phyloP scores from a whole-genome alignment of 1,140 invertebrate species.

The Ctenoplectra terminalis region DNA sequence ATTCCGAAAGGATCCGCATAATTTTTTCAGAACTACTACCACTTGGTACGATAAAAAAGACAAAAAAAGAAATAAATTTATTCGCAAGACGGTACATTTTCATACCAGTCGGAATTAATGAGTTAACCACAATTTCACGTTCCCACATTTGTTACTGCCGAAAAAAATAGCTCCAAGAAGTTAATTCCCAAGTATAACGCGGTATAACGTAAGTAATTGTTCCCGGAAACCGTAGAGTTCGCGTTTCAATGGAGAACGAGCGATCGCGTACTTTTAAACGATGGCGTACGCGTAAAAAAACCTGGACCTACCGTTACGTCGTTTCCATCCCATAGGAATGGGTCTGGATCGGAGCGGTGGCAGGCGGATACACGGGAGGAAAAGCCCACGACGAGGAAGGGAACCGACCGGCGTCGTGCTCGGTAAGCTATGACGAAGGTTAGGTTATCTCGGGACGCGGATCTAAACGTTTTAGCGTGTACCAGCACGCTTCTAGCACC shows the following conservation, averaged over 20 bases:
- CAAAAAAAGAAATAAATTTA: no score
- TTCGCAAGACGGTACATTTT: no score
- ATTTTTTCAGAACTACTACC: no score
- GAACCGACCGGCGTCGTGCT: slow-evolving; percentile 76
- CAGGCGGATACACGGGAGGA: slow-evolving; percentile 25
- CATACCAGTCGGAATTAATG: no score
- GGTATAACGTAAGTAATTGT: not conserved
- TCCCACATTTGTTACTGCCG: no score
- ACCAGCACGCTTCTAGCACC: slow-evolving; percentile 46
- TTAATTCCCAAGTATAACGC: not conserved
- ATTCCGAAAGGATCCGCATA: no score
- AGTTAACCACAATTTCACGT: no score
- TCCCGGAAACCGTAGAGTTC: no score
- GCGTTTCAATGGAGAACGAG: no score
- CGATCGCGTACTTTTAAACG: no score
- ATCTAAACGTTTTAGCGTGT: slow-evolving; percentile 80
- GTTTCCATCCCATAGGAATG: slow-evolving; percentile 21
- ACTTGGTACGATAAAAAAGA: no score
- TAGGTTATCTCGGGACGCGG: slow-evolving; percentile 77
- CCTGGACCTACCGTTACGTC: slow-evolving; percentile 12
- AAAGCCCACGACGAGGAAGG: slow-evolving; percentile 23
- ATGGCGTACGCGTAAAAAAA: not conserved
- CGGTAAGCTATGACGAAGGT: slow-evolving; percentile 81
- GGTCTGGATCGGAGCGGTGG: not conserved
- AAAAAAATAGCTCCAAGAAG: no score